Evolutionary conservation across 2,797 vertebrate species (phyloP).

Genomic region (Myotis pilosus): DNA sequence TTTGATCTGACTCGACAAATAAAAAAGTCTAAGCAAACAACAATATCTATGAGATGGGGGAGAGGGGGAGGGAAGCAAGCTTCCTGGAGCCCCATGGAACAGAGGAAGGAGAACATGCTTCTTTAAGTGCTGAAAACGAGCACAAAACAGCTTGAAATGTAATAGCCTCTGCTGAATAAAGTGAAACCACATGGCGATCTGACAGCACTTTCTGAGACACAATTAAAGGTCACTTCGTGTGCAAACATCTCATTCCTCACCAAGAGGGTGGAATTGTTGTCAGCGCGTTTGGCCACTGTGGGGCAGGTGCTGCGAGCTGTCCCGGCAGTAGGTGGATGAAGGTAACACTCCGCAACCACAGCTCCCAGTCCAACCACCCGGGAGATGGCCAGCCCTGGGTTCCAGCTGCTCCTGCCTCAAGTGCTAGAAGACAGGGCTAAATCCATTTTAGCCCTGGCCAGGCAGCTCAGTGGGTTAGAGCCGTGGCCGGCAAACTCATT

Average conservation of each 20-base stretch:
- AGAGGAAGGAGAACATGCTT: slow-evolving; percentile 80
- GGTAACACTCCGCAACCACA: not conserved
- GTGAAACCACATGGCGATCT: slow-evolving; percentile 76
- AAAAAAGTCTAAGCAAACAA: slow-evolving; percentile 82
- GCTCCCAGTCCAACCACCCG: not conserved
- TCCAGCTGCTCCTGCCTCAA: not conserved
- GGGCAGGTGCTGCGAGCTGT: slow-evolving; percentile 70
- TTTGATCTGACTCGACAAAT: slow-evolving; percentile 79
- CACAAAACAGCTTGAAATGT: slow-evolving; percentile 77
- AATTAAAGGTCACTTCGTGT: slow-evolving; percentile 78
- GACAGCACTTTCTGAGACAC: slow-evolving; percentile 81
- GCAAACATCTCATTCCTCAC: slow-evolving; percentile 69
- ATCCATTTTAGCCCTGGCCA: not conserved
- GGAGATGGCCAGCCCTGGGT: not conserved
- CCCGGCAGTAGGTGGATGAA: not conserved
- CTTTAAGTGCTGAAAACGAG: slow-evolving; percentile 79
- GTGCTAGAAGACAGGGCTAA: not conserved
- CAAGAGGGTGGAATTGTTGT: slow-evolving; percentile 48
- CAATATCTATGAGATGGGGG: slow-evolving; percentile 66
- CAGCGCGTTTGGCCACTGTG: not conserved
- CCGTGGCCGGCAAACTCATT: not conserved
- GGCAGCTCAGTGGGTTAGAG: not conserved
- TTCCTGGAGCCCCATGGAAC: slow-evolving; percentile 81
- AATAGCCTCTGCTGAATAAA: slow-evolving; percentile 74
- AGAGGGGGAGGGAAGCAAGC: not conserved